Conservation (phyloP, 2,113 vertebrate genomes). For the Anoplopoma fimbria region DNA sequence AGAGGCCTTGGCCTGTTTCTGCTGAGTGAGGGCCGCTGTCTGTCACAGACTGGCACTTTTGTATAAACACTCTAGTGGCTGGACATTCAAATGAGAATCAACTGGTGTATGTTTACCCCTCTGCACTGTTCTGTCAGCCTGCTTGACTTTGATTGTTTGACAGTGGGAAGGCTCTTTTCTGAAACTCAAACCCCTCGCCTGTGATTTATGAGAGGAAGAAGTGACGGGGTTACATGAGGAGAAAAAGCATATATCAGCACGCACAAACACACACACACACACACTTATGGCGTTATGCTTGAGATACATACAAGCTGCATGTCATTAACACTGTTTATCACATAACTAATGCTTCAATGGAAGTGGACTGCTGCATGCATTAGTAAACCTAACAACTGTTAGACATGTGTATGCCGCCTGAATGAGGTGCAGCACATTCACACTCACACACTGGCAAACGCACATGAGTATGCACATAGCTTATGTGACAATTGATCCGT, state of each 20-base stretch:
- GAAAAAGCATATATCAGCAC: slow-evolving; percentile 55
- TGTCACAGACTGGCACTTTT: slow-evolving; percentile 68
- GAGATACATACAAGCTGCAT: slow-evolving; percentile 28
- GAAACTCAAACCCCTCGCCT: slow-evolving; percentile 52
- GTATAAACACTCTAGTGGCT: slow-evolving; percentile 60
- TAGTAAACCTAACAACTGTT: slow-evolving; percentile 18
- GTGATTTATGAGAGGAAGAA: slow-evolving; percentile 79
- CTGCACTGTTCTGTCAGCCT: slow-evolving; percentile 48
- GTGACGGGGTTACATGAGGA: slow-evolving; percentile 56
- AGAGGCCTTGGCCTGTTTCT: slow-evolving; percentile 48
- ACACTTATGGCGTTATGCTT: slow-evolving; percentile 23
- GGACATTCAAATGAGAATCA: slow-evolving; percentile 54
- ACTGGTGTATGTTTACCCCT: slow-evolving; percentile 53
- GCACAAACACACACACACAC: not conserved
- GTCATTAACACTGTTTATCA: slow-evolving; percentile 69
- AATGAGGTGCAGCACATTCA: slow-evolving; percentile 20
- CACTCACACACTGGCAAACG: slow-evolving; percentile 4
- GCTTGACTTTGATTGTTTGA: slow-evolving; percentile 69
- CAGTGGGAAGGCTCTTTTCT: slow-evolving; percentile 56
- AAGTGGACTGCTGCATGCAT: slow-evolving; percentile 44
- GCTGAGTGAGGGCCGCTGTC: slow-evolving; percentile 57
- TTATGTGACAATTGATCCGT: not conserved
- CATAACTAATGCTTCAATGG: slow-evolving; percentile 38
- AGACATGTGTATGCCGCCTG: slow-evolving; percentile 51
- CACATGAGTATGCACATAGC: not conserved